A percentile compares a stretch with the other conserved stretches of the same genome.
These are phyloP conservation scores for Pagrus major DNA, from an alignment of 2,113 vertebrate species.

Conservation along the genomic window DNA sequence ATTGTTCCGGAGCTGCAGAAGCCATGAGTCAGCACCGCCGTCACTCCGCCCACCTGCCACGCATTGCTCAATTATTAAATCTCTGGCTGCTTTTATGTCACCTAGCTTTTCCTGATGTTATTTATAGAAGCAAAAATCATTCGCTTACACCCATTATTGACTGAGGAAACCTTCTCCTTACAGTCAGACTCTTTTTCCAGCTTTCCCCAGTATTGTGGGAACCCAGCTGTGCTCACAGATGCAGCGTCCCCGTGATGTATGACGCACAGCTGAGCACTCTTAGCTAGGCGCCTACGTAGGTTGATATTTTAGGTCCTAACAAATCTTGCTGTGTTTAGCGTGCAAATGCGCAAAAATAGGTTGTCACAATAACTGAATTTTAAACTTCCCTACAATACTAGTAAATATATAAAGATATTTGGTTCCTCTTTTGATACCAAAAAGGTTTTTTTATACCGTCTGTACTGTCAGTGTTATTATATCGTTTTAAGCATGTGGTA, in stretches of 20 bases:
- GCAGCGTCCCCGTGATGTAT: not conserved
- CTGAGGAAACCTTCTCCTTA: conserved; percentile 10
- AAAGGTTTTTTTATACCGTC: too few relatives aligned
- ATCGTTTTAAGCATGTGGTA: too few relatives aligned
- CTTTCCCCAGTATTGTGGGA: not conserved
- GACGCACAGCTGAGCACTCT: not conserved
- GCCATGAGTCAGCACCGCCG: conserved; percentile 78
- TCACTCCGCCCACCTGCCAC: conserved; percentile 73
- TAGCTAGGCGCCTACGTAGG: not conserved
- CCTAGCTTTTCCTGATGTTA: conserved; percentile 59
- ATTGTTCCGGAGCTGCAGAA: conserved; percentile 73
- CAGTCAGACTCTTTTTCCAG: conserved; percentile 15
- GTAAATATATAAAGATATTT: too few relatives aligned
- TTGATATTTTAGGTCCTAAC: not conserved
- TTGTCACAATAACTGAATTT: too few relatives aligned
- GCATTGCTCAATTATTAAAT: conserved; percentile 78
- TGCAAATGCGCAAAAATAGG: not conserved
- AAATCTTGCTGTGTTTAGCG: not conserved
- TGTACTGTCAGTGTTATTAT: too few relatives aligned
- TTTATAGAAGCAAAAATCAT: conserved; percentile 63
- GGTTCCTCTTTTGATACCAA: too few relatives aligned
- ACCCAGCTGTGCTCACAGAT: not conserved
- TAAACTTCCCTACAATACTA: too few relatives aligned
- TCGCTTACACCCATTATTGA: conserved; percentile 20
- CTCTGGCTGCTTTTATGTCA: conserved; percentile 68